phyloP scores from a whole-genome alignment of 2,113 vertebrate species.

The Brienomyrus brachyistius region DNA sequence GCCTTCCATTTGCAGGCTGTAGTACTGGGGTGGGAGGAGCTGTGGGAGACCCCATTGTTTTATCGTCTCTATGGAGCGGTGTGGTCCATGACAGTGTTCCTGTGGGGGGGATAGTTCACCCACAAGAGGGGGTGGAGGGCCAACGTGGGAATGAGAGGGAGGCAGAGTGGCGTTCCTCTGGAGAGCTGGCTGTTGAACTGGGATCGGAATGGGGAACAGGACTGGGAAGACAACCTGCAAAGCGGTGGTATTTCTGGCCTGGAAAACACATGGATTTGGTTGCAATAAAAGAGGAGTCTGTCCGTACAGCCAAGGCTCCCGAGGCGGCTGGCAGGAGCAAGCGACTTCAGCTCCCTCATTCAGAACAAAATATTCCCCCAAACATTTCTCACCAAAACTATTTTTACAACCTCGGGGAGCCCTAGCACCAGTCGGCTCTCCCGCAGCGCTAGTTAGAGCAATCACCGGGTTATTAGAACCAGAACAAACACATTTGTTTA shows the following conservation, averaged over 20 bases:
- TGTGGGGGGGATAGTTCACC: background rate
- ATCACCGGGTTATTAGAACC: constrained; percentile 7
- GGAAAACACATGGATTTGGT: background rate
- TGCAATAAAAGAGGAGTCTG: background rate
- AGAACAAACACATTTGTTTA: constrained; percentile 22
- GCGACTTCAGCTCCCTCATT: background rate
- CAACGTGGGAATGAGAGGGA: background rate
- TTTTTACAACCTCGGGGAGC: background rate
- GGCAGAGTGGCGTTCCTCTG: background rate
- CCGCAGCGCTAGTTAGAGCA: constrained; percentile 9
- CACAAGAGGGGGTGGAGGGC: background rate
- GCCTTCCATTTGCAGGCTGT: background rate
- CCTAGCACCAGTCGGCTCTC: background rate
- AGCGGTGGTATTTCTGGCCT: background rate
- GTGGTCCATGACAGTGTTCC: background rate
- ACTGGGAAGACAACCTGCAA: background rate
- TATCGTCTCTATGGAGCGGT: background rate
- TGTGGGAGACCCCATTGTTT: background rate
- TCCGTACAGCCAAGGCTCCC: background rate
- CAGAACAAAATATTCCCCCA: background rate
- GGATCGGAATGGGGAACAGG: background rate
- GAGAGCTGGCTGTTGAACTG: background rate
- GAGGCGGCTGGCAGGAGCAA: background rate
- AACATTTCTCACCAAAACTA: background rate
- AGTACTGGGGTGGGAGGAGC: background rate